Percentiles rank a stretch among this genome's conserved stretches.
These are phyloP conservation scores for Mercenaria mercenaria DNA, from an alignment of 1,140 invertebrate species.

Conservation along the genomic window DNA sequence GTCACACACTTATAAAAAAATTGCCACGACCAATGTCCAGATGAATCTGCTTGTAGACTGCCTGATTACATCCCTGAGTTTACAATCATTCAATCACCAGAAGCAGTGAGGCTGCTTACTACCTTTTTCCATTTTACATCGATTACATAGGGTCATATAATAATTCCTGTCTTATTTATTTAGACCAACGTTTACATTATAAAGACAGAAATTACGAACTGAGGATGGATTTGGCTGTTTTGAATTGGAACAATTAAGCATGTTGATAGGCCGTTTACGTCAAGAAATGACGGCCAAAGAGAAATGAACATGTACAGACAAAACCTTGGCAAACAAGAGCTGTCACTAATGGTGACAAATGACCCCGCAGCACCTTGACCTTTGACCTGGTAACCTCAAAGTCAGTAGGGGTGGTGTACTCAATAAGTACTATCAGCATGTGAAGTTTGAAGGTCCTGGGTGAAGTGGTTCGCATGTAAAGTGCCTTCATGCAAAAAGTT, in stretches of 20 bases:
- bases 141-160: background rate
- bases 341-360: too few relatives aligned
- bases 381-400: too few relatives aligned
- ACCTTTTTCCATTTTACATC: background rate
- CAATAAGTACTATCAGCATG: too few relatives aligned
- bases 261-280: background rate
- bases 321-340: too few relatives aligned
- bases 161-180: background rate
- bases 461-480: too few relatives aligned
- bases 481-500: too few relatives aligned
- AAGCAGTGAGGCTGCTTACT: background rate
- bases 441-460: too few relatives aligned
- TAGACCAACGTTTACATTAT: background rate
- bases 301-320: too few relatives aligned
- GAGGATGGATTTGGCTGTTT: background rate
- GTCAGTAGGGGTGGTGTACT: too few relatives aligned
- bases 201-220: background rate
- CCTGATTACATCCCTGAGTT: background rate
- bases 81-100: background rate
- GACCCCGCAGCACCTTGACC: too few relatives aligned
- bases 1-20: background rate
- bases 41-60: background rate
- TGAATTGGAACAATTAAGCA: background rate
- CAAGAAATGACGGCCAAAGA: too few relatives aligned
- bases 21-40: background rate